Evolutionary conservation across 2,888 invertebrate genomes (phyloP).

Genomic region (Megastigmus dorsalis): DNA sequence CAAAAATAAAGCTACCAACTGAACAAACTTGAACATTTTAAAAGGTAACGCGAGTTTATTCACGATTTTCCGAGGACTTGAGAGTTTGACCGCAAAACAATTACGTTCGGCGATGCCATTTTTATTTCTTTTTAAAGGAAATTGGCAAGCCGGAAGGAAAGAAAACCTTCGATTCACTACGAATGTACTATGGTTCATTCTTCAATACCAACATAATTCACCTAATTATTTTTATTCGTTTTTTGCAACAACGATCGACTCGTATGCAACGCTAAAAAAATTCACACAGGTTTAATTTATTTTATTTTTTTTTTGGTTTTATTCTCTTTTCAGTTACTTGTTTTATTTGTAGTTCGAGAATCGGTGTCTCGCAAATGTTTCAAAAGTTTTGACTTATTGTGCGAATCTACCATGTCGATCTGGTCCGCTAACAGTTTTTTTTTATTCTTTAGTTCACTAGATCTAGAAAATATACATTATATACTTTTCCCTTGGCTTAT

Average conservation of each 20-base stretch:
- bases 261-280: constrained; percentile 18
- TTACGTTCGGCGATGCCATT: not conserved
- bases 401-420: constrained; percentile 53
- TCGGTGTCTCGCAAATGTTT: constrained; percentile 43
- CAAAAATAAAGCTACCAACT: not conserved
- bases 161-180: not conserved
- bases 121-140: not conserved
- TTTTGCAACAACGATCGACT: constrained; percentile 13
- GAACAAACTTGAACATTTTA: not conserved
- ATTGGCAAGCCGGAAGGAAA: constrained; percentile 28
- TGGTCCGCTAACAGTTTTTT: constrained; percentile 54
- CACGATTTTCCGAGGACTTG: not conserved
- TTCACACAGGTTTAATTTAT: constrained; percentile 5
- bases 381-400: constrained; percentile 54
- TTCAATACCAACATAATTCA: not conserved
- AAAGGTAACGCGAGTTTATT: too few relatives aligned
- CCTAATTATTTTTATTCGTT: constrained; percentile 22
- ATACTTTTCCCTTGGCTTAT: constrained; percentile 48
- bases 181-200: not conserved
- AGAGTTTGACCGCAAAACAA: not conserved
- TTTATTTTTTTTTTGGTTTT: not conserved
- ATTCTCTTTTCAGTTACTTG: not conserved
- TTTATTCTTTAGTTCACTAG: constrained; percentile 46
- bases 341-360: constrained; percentile 40
- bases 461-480: constrained; percentile 54